phyloP scores from a whole-genome alignment of 2,888 invertebrate species.

The Horisme vitalbata region DNA sequence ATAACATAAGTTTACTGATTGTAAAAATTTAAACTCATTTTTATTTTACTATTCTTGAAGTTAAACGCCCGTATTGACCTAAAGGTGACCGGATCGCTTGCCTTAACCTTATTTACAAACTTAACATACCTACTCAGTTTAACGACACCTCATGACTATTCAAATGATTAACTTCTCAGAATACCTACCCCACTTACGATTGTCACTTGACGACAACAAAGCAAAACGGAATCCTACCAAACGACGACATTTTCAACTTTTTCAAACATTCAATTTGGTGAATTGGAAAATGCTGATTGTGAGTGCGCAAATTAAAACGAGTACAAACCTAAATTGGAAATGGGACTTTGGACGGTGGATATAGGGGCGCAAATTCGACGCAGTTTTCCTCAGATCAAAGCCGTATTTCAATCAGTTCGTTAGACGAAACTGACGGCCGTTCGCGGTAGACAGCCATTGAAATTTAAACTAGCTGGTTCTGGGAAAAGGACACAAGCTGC shows the following conservation, averaged over 20 bases:
- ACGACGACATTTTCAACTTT: neutral
- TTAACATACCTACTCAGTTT: constrained; percentile 36
- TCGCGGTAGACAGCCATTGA: constrained; percentile 76
- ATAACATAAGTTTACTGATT: too few relatives aligned
- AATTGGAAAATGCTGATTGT: constrained; percentile 4
- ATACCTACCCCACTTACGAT: neutral
- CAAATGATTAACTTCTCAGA: neutral
- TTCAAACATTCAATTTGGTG: neutral
- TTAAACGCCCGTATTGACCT: constrained; percentile 33
- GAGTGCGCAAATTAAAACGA: constrained; percentile 22
- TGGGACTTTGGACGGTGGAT: neutral
- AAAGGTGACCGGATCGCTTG: constrained; percentile 58
- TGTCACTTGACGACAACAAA: neutral
- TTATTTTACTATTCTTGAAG: too few relatives aligned
- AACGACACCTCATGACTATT: constrained; percentile 26
- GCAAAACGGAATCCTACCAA: neutral
- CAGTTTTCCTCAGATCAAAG: constrained; percentile 57
- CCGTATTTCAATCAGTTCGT: constrained; percentile 75
- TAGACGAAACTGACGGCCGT: constrained; percentile 67
- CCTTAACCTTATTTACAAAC: constrained; percentile 56
- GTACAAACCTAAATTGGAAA: constrained; percentile 33
- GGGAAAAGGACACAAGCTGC: constrained; percentile 51
- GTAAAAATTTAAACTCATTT: too few relatives aligned
- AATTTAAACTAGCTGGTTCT: constrained; percentile 77
- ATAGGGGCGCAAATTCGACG: constrained; percentile 9